These are phyloP conservation scores for Timandra comae DNA, from an alignment of 2,888 invertebrate genomes.

Conservation along the genomic window DNA sequence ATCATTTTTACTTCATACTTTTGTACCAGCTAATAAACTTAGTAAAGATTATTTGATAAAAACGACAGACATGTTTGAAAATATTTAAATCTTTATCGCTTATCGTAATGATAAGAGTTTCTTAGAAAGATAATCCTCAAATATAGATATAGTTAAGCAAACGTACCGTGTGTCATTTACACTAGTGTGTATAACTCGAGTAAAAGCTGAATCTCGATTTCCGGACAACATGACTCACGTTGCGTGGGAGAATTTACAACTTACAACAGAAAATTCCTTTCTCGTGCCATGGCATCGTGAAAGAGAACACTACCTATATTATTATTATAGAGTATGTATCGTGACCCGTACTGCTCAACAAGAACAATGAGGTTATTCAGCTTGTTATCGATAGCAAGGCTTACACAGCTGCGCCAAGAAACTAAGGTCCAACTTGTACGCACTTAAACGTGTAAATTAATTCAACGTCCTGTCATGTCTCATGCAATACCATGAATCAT, in stretches of 20 bases:
- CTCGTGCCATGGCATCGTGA: conserved; percentile 17
- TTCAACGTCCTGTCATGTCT: conserved; percentile 32
- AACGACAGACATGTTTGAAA: no score
- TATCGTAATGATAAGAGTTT: no score
- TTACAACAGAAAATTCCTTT: conserved; percentile 31
- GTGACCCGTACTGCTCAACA: conserved; percentile 24
- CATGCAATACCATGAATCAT: conserved; percentile 35
- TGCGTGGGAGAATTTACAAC: conserved; percentile 41
- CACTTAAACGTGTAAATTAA: conserved; percentile 46
- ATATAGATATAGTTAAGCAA: no score
- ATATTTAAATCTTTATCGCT: no score
- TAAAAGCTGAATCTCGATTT: conserved; percentile 31
- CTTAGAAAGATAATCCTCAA: no score
- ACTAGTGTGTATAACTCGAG: no score
- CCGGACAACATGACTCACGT: conserved; percentile 31
- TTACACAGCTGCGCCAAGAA: conserved; percentile 50
- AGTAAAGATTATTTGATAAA: no score
- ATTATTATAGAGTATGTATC: conserved; percentile 18
- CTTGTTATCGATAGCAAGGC: conserved; percentile 42
- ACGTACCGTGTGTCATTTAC: no score
- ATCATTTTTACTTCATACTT: no score
- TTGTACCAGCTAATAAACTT: no score
- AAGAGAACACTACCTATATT: conserved; percentile 7
- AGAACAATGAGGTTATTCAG: conserved; percentile 54
- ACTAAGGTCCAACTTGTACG: conserved; percentile 21